Evolutionary conservation across 2,888 invertebrate species (phyloP).

Genomic region (Monoplex corrugatus): DNA sequence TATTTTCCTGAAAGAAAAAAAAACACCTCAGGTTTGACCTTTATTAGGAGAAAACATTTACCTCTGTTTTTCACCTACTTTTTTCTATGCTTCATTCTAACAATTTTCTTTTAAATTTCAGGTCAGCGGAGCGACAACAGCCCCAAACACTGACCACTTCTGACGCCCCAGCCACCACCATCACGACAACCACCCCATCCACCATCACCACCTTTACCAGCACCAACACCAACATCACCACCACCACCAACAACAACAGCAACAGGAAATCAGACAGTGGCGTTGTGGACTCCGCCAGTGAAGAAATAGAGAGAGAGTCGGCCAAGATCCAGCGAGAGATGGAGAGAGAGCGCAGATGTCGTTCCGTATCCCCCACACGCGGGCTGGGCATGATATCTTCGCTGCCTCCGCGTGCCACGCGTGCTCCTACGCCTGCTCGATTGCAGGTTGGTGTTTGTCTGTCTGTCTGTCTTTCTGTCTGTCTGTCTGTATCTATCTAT

Average conservation of each 20-base stretch:
- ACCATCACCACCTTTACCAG: too few relatives aligned
- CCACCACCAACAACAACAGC: neutral
- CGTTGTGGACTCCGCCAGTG: slow-evolving; percentile 52
- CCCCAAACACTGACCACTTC: too few relatives aligned
- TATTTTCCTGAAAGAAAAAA: too few relatives aligned
- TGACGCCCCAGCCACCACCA: too few relatives aligned
- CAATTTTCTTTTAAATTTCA: too few relatives aligned
- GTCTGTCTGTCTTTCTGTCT: neutral
- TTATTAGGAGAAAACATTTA: too few relatives aligned
- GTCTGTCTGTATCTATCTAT: neutral
- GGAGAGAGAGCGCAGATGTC: slow-evolving; percentile 70
- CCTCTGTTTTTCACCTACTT: too few relatives aligned
- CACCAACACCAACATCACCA: neutral
- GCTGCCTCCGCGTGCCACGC: neutral
- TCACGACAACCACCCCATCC: too few relatives aligned
- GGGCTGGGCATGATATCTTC: slow-evolving; percentile 38
- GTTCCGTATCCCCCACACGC: slow-evolving; percentile 61
- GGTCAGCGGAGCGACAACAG: too few relatives aligned
- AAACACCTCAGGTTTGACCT: too few relatives aligned
- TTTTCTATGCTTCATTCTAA: too few relatives aligned
- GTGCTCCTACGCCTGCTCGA: slow-evolving; percentile 32
- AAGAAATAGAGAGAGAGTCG: slow-evolving; percentile 71
- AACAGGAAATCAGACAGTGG: slow-evolving; percentile 53
- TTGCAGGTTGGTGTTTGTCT: slow-evolving; percentile 16
- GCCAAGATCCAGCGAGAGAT: slow-evolving; percentile 72